Evolutionary conservation across 2,113 vertebrate genomes (phyloP).

Genomic region (Hypocryptadius cinnamomeus): DNA sequence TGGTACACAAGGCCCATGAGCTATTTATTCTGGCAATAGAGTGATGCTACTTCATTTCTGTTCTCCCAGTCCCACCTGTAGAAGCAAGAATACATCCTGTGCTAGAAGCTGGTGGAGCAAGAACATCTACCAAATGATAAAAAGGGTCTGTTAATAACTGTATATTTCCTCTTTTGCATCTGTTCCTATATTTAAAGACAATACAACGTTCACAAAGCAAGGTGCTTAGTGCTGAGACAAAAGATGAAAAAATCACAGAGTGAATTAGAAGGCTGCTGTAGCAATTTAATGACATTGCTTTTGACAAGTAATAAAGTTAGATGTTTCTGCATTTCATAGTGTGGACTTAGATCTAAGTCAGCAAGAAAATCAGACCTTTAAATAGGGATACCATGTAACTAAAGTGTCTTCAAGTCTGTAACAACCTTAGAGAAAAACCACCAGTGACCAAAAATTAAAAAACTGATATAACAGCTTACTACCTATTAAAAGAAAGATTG

Average conservation of each 20-base stretch:
- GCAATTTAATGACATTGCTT: neutral
- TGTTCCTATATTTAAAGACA: neutral
- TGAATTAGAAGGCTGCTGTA: neutral
- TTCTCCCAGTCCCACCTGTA: neutral
- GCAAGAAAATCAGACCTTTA: neutral
- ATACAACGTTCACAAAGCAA: neutral
- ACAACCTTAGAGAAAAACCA: neutral
- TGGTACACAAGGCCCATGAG: neutral
- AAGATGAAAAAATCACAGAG: neutral
- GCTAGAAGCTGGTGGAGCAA: neutral
- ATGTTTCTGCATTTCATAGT: neutral
- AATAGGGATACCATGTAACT: neutral
- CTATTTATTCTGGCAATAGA: neutral
- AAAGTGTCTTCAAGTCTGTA: neutral
- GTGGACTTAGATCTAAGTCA: rapidly evolving
- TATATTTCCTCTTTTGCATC: neutral
- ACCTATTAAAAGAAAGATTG: neutral
- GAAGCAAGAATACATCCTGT: neutral
- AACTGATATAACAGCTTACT: neutral
- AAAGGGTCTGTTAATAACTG: neutral
- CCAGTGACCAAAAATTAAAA: neutral
- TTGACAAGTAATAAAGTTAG: neutral
- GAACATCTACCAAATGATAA: neutral
- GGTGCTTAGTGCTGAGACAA: neutral
- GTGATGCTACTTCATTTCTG: neutral